A percentile compares a stretch with the other conserved stretches of the same genome.
Evolutionary conservation across 2,113 vertebrate species (phyloP).

Genomic region (Semnornis frantzii): DNA sequence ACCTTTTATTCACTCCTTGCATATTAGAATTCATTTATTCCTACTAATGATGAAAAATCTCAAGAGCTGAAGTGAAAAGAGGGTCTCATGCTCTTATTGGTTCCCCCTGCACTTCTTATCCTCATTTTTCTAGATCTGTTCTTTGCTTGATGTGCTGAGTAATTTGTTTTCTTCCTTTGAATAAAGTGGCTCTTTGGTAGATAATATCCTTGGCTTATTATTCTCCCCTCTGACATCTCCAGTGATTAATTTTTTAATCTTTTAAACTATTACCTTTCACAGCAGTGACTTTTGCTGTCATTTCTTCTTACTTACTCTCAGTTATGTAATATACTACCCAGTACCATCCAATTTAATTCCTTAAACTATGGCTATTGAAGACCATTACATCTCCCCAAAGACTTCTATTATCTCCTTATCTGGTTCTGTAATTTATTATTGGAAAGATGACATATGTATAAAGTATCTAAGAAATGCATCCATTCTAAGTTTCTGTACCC

Average conservation of each 20-base stretch:
- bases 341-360: background rate
- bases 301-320: background rate
- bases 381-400: background rate
- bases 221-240: background rate
- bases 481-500: background rate
- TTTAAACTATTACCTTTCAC: background rate
- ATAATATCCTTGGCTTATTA: background rate
- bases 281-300: background rate
- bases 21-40: background rate
- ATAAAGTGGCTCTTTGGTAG: background rate
- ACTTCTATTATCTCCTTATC: background rate
- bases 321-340: background rate
- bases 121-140: background rate
- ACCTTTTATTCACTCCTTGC: background rate
- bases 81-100: background rate
- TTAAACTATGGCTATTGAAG: background rate
- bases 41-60: background rate
- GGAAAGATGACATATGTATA: background rate
- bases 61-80: background rate
- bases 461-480: background rate
- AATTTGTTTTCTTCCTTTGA: background rate
- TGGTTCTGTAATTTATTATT: background rate
- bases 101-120: background rate
- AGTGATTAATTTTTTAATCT: background rate
- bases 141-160: background rate